phyloP scores from a whole-genome alignment of 2,888 invertebrate species.

The Macroteleia sp. region DNA sequence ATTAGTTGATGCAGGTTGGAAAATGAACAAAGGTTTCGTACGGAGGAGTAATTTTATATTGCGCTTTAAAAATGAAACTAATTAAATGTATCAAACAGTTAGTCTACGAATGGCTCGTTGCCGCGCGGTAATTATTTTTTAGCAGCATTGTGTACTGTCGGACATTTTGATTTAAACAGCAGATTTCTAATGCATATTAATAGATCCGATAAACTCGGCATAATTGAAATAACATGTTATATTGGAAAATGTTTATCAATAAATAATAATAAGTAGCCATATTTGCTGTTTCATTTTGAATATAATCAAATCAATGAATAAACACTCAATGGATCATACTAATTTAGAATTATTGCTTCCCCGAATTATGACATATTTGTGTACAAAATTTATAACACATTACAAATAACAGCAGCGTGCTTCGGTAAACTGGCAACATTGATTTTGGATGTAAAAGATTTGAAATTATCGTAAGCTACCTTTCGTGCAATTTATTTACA shows the following conservation, averaged over 20 bases:
- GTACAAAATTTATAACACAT: conserved; percentile 6
- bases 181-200: neutral
- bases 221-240: conserved; percentile 3
- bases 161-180: neutral
- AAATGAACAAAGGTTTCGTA: conserved; percentile 15
- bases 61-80: conserved; percentile 12
- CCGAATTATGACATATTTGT: conserved; percentile 1
- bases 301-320: conserved; percentile 14
- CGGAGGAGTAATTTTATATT: conserved; percentile 9
- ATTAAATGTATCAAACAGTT: conserved; percentile 12
- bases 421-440: conserved; percentile 9
- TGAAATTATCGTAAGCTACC: conserved; percentile 18
- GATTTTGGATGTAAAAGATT: conserved; percentile 13
- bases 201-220: neutral
- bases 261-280: conserved; percentile 15
- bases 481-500: conserved; percentile 29
- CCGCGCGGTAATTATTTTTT: no score
- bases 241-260: neutral
- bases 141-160: no score
- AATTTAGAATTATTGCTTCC: conserved; percentile 7
- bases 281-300: conserved; percentile 11
- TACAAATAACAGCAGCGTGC: conserved; percentile 1
- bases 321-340: conserved; percentile 8
- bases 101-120: neutral
- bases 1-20: conserved; percentile 26